phyloP scores from a whole-genome alignment of 1,140 invertebrate genomes.

The Drosophila sp. region DNA sequence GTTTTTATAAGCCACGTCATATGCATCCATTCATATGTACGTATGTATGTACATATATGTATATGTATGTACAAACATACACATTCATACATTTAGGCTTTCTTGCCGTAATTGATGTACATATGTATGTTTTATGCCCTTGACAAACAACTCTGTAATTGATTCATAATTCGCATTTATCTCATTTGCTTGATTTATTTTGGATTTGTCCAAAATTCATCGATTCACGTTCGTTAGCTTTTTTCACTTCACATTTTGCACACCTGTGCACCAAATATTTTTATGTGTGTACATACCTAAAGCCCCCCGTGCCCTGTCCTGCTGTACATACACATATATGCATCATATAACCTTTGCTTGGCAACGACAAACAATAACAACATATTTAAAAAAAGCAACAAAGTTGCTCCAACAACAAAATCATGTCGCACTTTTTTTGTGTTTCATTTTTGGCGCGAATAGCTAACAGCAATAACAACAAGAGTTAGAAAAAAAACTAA shows the following conservation, averaged over 20 bases:
- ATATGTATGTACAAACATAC: background rate
- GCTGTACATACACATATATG: conserved; percentile 37
- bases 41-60: too few relatives aligned
- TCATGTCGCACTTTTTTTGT: background rate
- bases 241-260: conserved; percentile 55
- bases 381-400: conserved; percentile 31
- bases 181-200: conserved; percentile 49
- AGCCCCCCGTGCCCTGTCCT: conserved; percentile 9
- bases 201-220: conserved; percentile 51
- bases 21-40: too few relatives aligned
- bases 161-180: conserved; percentile 22
- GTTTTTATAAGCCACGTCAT: too few relatives aligned
- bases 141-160: conserved; percentile 8
- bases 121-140: background rate
- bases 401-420: conserved; percentile 3
- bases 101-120: too few relatives aligned
- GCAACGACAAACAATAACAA: conserved; percentile 49
- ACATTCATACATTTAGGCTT: background rate
- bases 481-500: conserved; percentile 25
- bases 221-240: conserved; percentile 56
- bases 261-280: conserved; percentile 50
- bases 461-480: conserved; percentile 19
- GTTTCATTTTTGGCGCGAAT: conserved; percentile 37
- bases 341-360: conserved; percentile 57
- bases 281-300: background rate